Evolutionary conservation across 2,797 vertebrate genomes (phyloP), one percentile per base, ranked within the genome.

Genomic region (Pachyuromys duprasi): DNA sequence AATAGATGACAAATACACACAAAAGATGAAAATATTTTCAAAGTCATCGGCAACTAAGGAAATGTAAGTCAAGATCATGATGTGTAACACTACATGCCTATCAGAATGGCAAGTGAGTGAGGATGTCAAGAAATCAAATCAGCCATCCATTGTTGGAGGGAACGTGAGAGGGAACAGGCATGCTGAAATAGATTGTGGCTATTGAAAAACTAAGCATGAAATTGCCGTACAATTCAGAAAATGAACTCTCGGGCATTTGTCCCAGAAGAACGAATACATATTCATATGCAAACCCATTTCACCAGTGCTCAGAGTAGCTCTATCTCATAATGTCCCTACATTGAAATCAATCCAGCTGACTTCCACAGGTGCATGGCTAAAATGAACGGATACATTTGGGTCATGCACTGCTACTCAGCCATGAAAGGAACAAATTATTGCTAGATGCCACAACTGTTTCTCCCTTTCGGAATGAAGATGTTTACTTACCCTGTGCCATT

Each of bases 151-250:
- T 91, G 57, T 57, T 93, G 60, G 39, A 33, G 42, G 62, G 62
- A 95, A 90, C 45, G 45, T 87, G 62, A 95, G 79, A 86, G 91
- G 24, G 24, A 65, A 72, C 45, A 78, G 75, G 14, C 31, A 90
- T 33, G 78, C 69, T 39, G 14, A 57, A 81, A 95, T 84, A 90
- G 36, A 91, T 36, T 84, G 53, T 49, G 55, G 36, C 83, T 80
- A 82, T 92, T 95, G 60, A 70, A 89, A 96, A 92, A 33, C 67
- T 90, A 95, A 93, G n/a, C 53, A 69, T 94, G 80, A 8, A 75
- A 86, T 90, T 95, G 79, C 74, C 82, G 86, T 42, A 82, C 17
- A 86, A 69, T 53, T 86, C 63, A 28, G 88, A 62, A 95, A 92
- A 26, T 81, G 69, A 39, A 88, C 39, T 94, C 86, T 57, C 45